A percentile compares a stretch with the other conserved stretches of the same genome.
These are phyloP conservation scores for Novumbra hubbsi DNA, from an alignment of 2,797 vertebrate genomes.

Conservation along the genomic window DNA sequence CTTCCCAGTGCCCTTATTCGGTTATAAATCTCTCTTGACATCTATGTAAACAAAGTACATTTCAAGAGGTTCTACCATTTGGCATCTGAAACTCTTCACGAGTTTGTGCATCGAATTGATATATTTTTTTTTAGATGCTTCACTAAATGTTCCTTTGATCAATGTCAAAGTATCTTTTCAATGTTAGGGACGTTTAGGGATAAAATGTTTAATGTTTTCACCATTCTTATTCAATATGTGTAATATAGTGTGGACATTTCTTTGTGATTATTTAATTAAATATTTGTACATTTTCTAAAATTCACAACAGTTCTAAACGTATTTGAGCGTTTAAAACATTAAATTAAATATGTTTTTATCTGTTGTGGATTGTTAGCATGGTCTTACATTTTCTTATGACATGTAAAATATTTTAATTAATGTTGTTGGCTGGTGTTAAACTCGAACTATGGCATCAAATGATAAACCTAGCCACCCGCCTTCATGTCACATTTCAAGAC, in stretches of 20 bases:
- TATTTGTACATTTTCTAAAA: constrained; percentile 68
- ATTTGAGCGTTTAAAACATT: constrained; percentile 49
- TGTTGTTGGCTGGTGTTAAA: constrained; percentile 58
- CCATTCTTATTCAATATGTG: constrained; percentile 33
- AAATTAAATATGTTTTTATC: constrained; percentile 48
- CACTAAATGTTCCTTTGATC: constrained; percentile 18
- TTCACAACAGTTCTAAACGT: constrained; percentile 48
- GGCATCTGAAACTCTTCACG: constrained; percentile 60
- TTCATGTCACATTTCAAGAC: constrained; percentile 87
- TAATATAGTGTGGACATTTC: constrained; percentile 38
- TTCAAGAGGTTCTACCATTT: constrained; percentile 65
- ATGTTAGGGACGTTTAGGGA: constrained; percentile 48
- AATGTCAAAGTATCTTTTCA: constrained; percentile 33
- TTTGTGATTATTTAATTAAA: constrained; percentile 65
- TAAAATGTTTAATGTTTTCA: constrained; percentile 46
- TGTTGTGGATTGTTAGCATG: constrained; percentile 67
- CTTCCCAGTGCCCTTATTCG: constrained; percentile 64
- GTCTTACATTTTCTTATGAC: constrained; percentile 44
- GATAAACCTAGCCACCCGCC: constrained; percentile 38
- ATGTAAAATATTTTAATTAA: constrained; percentile 44
- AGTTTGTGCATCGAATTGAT: constrained; percentile 57
- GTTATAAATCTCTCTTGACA: constrained; percentile 76
- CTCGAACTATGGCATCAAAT: constrained; percentile 59
- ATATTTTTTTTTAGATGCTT: constrained; percentile 44
- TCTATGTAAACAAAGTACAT: constrained; percentile 77